A percentile compares a stretch with the other conserved stretches of the same genome.
Conservation (phyloP, 1,140 invertebrate genomes). For the silkworm (Bombyx mori) region ASM3026992v2 NC_085109.1:5357501-5358000, state of each 20-base stretch:
- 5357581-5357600: too few species aligned
- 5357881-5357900: conserved; percentile 57
- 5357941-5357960: conserved; percentile 46
- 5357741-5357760: conserved; percentile 47
- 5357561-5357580: too few species aligned
- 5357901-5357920: conserved; percentile 50
- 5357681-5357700: too few species aligned
- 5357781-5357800: conserved; percentile 53
- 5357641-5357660: too few species aligned
- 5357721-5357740: conserved; percentile 24
- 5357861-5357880: conserved; percentile 63
- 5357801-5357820: conserved; percentile 45
- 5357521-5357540: too few species aligned
- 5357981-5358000: conserved; percentile 18
- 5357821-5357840: conserved; percentile 34
- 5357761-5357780: conserved; percentile 25
- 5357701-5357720: conserved; percentile 13
- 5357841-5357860: conserved; percentile 27
- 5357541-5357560: too few species aligned
- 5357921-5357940: conserved; percentile 54
- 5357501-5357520: too few species aligned
- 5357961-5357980: conserved; percentile 60
- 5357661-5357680: too few species aligned
- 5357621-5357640: too few species aligned
- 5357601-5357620: too few species aligned